phyloP scores from a whole-genome alignment of 2,797 vertebrate genomes.

The Myotis findleyi region DNA sequence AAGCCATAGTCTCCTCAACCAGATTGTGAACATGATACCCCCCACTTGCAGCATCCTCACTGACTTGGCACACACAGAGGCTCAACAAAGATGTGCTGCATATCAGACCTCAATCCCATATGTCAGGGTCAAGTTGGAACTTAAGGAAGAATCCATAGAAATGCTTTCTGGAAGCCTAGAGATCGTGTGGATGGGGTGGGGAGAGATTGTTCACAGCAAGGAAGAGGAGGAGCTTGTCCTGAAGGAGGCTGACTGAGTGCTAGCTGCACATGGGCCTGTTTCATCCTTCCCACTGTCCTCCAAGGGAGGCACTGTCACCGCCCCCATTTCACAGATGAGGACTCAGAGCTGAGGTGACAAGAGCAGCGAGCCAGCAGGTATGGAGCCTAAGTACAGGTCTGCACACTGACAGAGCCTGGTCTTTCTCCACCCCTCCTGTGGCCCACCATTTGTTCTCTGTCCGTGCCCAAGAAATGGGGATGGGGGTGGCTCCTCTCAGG shows the following conservation, averaged over 20 bases:
- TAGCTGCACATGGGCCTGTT: neutral
- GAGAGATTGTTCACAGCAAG: neutral
- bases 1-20: neutral
- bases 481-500: neutral
- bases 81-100: neutral
- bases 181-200: neutral
- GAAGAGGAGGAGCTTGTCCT: neutral
- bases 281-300: neutral
- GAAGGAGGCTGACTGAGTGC: neutral
- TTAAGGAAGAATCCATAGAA: neutral
- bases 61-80: neutral
- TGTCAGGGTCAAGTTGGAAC: neutral
- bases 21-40: neutral
- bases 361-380: neutral
- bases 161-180: neutral
- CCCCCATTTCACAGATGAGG: neutral
- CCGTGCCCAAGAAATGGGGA: neutral
- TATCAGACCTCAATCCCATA: neutral
- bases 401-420: rapidly evolving
- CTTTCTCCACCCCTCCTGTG: neutral
- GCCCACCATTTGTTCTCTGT: neutral
- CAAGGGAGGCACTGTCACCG: neutral
- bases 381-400: neutral
- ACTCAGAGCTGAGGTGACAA: neutral
- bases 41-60: rapidly evolving